Percentiles rank a stretch among this genome's conserved stretches.
Conservation (phyloP, 2,113 vertebrate genomes). For the Cyprinodon brontotheroides region DNA sequence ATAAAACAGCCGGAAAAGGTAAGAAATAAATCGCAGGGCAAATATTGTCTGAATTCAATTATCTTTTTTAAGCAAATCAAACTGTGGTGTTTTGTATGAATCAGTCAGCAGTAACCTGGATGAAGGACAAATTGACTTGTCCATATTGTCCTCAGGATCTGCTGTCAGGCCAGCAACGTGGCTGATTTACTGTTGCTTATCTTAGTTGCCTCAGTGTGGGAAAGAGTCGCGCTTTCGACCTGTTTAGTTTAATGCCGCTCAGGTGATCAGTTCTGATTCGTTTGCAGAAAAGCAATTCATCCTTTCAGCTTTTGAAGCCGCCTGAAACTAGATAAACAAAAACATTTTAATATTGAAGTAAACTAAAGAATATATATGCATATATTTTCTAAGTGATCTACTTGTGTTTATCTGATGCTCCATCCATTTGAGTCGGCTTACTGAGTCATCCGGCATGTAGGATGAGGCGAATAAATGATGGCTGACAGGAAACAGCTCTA, state of each 20-base stretch:
- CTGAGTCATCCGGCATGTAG: constrained; percentile 59
- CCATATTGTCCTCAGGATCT: constrained; percentile 34
- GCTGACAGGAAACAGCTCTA: constrained; percentile 52
- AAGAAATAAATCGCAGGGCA: constrained; percentile 17
- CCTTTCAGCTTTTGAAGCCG: constrained; percentile 5
- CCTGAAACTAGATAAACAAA: constrained; percentile 9
- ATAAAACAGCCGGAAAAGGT: constrained; percentile 52
- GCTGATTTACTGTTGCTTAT: constrained; percentile 60
- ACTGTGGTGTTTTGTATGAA: neutral
- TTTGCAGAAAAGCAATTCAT: neutral
- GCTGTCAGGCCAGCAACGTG: constrained; percentile 40
- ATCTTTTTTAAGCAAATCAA: neutral
- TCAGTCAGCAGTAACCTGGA: constrained; percentile 13
- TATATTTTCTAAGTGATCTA: neutral
- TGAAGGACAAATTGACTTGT: constrained; percentile 42
- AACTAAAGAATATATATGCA: neutral
- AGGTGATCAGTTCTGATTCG: neutral
- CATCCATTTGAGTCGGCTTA: constrained; percentile 15
- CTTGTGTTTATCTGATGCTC: constrained; percentile 10
- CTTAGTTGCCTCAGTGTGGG: constrained; percentile 18
- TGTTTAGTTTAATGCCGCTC: neutral
- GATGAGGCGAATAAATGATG: constrained; percentile 29
- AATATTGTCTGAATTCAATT: constrained; percentile 8
- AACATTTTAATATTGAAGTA: neutral
- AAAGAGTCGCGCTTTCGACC: neutral